A percentile compares a stretch with the other conserved stretches of the same genome.
These are phyloP conservation scores for Poecilus cupreus DNA, from an alignment of 2,888 invertebrate genomes.

Conservation along the genomic window DNA sequence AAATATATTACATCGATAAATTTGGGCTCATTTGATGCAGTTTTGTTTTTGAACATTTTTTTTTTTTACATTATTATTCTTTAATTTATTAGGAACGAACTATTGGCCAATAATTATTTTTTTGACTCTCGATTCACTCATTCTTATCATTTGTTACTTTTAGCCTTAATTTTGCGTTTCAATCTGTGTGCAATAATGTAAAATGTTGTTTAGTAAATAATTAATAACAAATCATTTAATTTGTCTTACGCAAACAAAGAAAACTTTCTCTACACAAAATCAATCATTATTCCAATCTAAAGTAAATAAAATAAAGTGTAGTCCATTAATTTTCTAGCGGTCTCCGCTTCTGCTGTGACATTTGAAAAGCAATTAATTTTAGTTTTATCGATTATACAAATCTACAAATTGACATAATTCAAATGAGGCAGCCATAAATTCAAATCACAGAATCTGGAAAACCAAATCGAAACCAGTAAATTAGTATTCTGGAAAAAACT, in stretches of 20 bases:
- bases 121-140: too few relatives aligned
- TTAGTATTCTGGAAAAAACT: background rate
- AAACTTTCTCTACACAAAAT: background rate
- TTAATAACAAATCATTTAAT: background rate
- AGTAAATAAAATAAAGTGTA: background rate
- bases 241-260: background rate
- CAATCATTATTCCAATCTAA: background rate
- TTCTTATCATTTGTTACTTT: too few relatives aligned
- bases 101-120: too few relatives aligned
- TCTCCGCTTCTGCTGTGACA: background rate
- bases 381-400: conserved; percentile 16
- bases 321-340: background rate
- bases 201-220: background rate
- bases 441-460: conserved; percentile 28
- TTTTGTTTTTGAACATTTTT: too few relatives aligned
- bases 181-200: too few relatives aligned
- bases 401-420: conserved; percentile 32
- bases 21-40: too few relatives aligned
- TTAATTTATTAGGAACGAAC: too few relatives aligned
- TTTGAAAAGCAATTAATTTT: conserved; percentile 17
- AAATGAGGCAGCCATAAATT: conserved; percentile 9
- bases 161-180: too few relatives aligned
- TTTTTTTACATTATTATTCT: too few relatives aligned
- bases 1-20: too few relatives aligned
- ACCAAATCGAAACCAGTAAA: background rate